Base-by-base conservation (phyloP, 2,113 vertebrate species). In the Apteryx owenii region DNA sequence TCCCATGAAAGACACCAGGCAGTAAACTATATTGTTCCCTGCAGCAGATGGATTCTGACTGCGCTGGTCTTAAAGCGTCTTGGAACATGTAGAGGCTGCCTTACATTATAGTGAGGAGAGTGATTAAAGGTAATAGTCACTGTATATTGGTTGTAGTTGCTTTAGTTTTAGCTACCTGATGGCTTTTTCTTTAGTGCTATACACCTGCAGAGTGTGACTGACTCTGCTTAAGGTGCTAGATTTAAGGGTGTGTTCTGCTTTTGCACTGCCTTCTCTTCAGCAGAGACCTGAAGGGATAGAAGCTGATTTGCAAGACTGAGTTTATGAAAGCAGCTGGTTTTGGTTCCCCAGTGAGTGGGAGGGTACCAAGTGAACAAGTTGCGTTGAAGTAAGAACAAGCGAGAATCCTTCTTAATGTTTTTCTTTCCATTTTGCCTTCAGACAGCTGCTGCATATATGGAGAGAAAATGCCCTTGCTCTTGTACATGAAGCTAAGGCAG, bases 381-480 rank as follows among this genome's bases (percentile, higher is more conserved):
- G 28, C 8, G 33, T 51, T 72, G 48, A 53, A n/a, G 36, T 40
- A 51, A 38, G 51, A 53, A 42, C 38, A 40, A 51, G 18, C 51
- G 38, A 85, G 46, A 61, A 46, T 88, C 2, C 7, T 82, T 90
- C 21, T 17, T 68, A 65, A 8, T 46, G 26, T 0, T 0, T 25
- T 53, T 16, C 5, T 58, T 26, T 50, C 61, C 3, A 22, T 88
- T 95, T 73, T 93, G 9, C 60, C 44, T 42, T 56, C 81, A 99
- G 99, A 62, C 88, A 73, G 29, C 64, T 89, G 23, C 76, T 99
- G 26, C 64, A 2, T 81, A 85, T 58, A 0, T 99, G 99, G 99
- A 98, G 97, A 91, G 95, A 97, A 84, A 99, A 99, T 31, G 66
- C 96, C 1, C 36, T 64, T 31, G 89, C 95, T 50, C 85, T 61